phyloP scores from a whole-genome alignment of 2,113 vertebrate genomes.

The Trichechus manatus region DNA sequence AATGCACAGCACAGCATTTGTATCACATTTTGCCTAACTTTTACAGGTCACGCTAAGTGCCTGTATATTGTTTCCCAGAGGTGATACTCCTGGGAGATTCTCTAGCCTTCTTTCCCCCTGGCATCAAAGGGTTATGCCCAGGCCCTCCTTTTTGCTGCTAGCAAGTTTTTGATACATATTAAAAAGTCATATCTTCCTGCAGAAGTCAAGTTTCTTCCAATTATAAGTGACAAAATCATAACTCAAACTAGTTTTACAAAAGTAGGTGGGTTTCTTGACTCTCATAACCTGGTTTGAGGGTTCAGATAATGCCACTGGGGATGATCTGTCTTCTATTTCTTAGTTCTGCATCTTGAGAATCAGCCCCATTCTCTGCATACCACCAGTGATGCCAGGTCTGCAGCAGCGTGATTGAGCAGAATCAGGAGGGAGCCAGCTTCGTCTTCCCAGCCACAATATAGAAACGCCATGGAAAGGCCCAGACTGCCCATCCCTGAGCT shows the following conservation, averaged over 20 bases:
- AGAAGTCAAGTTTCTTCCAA: background rate
- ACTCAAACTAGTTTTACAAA: background rate
- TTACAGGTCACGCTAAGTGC: background rate
- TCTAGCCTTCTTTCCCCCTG: background rate
- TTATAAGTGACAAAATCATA: background rate
- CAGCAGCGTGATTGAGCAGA: background rate
- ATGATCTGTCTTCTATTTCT: background rate
- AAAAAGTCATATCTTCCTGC: background rate
- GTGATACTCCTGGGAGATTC: background rate
- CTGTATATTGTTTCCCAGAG: background rate
- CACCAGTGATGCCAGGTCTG: background rate
- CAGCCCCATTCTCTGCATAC: background rate
- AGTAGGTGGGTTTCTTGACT: background rate
- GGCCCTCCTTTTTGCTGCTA: background rate
- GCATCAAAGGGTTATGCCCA: background rate
- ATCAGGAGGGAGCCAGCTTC: background rate
- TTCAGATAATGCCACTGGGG: background rate
- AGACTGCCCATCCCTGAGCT: background rate
- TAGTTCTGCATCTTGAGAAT: background rate
- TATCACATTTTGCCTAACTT: background rate
- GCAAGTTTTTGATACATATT: background rate
- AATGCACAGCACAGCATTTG: background rate
- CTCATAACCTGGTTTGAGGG: background rate
- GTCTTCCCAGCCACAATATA: background rate
- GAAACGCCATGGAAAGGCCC: background rate